phyloP scores from a whole-genome alignment of 2,113 vertebrate genomes.

The Nestor notabilis region DNA sequence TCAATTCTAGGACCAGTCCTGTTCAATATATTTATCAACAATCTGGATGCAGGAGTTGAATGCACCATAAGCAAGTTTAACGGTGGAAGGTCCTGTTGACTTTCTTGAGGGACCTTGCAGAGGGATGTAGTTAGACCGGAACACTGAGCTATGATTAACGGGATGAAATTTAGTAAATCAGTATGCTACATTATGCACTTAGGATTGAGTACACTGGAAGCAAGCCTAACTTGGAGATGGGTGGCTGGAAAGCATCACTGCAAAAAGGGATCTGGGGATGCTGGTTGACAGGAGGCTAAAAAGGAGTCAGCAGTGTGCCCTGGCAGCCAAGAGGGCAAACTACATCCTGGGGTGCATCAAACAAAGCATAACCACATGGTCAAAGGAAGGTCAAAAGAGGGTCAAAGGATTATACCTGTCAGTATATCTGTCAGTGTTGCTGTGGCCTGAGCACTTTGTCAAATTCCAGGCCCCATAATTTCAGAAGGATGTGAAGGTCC shows the following conservation, averaged over 20 bases:
- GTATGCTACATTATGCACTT: not conserved
- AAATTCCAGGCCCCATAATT: not conserved
- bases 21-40: not conserved
- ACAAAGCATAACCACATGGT: not conserved
- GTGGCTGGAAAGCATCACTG: not conserved
- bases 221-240: too few species aligned
- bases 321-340: not conserved
- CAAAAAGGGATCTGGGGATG: not conserved
- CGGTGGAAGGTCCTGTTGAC: not conserved
- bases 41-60: not conserved
- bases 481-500: not conserved
- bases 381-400: not conserved
- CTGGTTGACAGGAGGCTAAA: not conserved
- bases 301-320: not conserved
- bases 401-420: not conserved
- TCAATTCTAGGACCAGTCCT: not conserved
- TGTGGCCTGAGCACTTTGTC: too few species aligned
- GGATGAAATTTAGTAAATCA: not conserved
- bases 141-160: not conserved
- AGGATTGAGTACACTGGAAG: not conserved
- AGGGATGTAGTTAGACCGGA: not conserved
- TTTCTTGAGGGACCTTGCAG: not conserved
- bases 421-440: not conserved
- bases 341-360: not conserved
- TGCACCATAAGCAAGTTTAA: not conserved